Evolutionary conservation across 2,888 invertebrate genomes (phyloP).

Genomic region (Brachycybe producta): DNA sequence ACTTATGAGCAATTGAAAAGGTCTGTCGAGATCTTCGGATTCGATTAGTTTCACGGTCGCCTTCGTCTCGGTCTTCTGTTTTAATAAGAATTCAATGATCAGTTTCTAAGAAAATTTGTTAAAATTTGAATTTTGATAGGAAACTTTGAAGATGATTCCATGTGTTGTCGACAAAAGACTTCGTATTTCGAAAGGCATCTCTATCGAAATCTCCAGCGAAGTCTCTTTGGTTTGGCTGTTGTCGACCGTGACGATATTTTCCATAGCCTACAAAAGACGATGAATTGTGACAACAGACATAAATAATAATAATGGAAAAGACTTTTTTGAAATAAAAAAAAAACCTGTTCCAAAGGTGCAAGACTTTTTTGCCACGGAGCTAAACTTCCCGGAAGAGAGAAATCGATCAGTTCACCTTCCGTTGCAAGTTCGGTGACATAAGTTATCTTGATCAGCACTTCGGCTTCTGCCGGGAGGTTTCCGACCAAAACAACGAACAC

Average conservation of each 20-base stretch:
- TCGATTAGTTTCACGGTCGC: slow-evolving; percentile 31
- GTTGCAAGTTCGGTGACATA: slow-evolving; percentile 35
- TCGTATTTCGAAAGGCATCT: slow-evolving; percentile 35
- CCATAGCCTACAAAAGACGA: not conserved
- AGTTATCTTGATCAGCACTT: slow-evolving; percentile 35
- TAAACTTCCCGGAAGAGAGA: slow-evolving; percentile 31
- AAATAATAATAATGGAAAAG: not conserved
- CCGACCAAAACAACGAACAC: slow-evolving; percentile 37
- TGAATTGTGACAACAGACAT: not conserved
- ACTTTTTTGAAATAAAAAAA: not conserved
- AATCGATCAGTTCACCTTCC: slow-evolving; percentile 32
- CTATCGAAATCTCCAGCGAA: slow-evolving; percentile 30
- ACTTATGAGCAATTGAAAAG: slow-evolving; percentile 34
- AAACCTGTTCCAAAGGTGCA: too few relatives aligned
- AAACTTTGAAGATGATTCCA: slow-evolving; percentile 29
- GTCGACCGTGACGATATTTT: not conserved
- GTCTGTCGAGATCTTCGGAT: slow-evolving; percentile 28
- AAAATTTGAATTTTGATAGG: too few relatives aligned
- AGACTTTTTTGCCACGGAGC: too few relatives aligned
- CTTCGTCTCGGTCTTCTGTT: slow-evolving; percentile 30
- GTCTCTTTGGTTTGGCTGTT: slow-evolving; percentile 12
- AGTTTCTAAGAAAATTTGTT: too few relatives aligned
- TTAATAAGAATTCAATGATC: slow-evolving; percentile 4
- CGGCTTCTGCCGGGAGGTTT: slow-evolving; percentile 32
- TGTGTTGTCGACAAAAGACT: slow-evolving; percentile 31